A percentile compares a stretch with the other conserved stretches of the same genome.
These are phyloP conservation scores for Euura saliciscinereae DNA, from an alignment of 1,140 invertebrate species.

Conservation along the genomic window DNA sequence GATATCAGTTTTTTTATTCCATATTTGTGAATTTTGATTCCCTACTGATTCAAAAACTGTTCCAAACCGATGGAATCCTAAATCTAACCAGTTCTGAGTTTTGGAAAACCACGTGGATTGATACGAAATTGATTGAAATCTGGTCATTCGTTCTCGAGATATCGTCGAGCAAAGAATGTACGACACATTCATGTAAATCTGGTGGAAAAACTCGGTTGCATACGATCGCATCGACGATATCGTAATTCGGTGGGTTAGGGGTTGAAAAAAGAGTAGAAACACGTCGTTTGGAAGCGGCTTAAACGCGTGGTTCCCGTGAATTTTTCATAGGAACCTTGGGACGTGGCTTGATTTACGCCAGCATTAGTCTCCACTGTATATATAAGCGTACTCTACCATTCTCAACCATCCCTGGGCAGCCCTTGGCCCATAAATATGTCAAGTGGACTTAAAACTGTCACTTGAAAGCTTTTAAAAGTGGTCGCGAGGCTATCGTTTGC, in stretches of 20 bases:
- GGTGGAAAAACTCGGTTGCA: no score
- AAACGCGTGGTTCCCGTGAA: not conserved
- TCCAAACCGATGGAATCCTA: no score
- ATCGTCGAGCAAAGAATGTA: no score
- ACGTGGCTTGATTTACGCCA: constrained; percentile 1
- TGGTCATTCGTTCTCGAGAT: no score
- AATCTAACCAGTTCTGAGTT: no score
- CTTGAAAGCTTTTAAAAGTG: constrained; percentile 14
- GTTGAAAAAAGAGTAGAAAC: not conserved
- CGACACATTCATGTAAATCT: no score
- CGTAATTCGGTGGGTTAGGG: not conserved
- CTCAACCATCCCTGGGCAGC: not conserved
- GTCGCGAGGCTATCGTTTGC: not conserved
- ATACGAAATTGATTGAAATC: no score
- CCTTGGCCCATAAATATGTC: constrained; percentile 11
- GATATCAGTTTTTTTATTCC: no score
- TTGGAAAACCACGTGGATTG: no score
- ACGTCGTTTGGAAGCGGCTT: not conserved
- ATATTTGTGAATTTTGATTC: no score
- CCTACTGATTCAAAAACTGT: no score
- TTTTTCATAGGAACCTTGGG: not conserved
- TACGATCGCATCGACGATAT: no score
- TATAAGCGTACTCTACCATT: not conserved
- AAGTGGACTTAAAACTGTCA: constrained; percentile 10
- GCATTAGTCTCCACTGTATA: constrained; percentile 1